phyloP scores from a whole-genome alignment of 2,797 vertebrate species.

The Cetoscarus ocellatus region DNA sequence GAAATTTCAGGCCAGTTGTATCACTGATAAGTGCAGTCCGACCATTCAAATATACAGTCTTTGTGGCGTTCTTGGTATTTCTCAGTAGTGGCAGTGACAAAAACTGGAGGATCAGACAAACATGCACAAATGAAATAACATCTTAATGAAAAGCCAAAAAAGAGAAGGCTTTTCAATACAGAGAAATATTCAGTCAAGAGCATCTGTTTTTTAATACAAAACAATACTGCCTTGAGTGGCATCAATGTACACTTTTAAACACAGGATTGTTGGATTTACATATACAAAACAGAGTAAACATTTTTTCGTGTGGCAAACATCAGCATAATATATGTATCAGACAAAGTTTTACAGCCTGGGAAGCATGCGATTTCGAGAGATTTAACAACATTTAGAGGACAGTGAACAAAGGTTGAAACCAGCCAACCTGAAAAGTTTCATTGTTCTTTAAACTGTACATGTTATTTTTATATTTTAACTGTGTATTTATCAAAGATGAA shows the following conservation, averaged over 20 bases:
- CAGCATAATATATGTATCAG: too few species aligned
- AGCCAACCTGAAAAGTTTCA: slow-evolving; percentile 70
- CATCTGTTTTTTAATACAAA: neutral
- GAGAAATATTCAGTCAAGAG: too few species aligned
- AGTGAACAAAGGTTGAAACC: slow-evolving; percentile 72
- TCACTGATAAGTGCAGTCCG: slow-evolving; percentile 13
- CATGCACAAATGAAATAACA: neutral
- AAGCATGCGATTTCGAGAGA: too few species aligned
- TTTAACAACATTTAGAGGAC: neutral
- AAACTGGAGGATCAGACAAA: slow-evolving; percentile 23
- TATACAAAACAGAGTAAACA: neutral
- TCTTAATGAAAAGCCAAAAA: too few species aligned
- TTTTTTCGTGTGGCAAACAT: too few species aligned
- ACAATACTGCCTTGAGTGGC: slow-evolving; percentile 20
- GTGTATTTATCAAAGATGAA: neutral
- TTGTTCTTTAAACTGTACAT: slow-evolving; percentile 19
- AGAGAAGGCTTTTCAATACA: too few species aligned
- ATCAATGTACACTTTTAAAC: slow-evolving; percentile 10
- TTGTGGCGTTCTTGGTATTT: slow-evolving; percentile 31
- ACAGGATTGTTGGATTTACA: neutral
- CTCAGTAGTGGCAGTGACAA: slow-evolving; percentile 43
- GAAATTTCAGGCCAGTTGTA: slow-evolving; percentile 20
- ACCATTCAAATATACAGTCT: slow-evolving; percentile 41
- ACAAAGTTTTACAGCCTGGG: too few species aligned
- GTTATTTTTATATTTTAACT: neutral